Evolutionary conservation across 2,888 invertebrate genomes (phyloP).

Genomic region (Andrena chrysosceles): DNA sequence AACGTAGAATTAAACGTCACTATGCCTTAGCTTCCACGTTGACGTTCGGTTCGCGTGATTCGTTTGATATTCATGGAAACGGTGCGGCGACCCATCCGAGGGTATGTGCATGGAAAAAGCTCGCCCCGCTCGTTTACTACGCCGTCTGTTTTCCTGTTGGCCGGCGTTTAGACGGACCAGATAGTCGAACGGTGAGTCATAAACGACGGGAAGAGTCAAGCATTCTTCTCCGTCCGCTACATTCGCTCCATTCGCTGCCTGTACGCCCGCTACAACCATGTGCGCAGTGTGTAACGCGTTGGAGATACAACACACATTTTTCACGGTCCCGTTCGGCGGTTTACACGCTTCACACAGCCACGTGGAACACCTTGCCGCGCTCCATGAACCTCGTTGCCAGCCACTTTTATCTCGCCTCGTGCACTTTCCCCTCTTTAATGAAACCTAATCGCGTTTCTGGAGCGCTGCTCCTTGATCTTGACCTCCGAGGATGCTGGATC

Average conservation of each 20-base stretch:
- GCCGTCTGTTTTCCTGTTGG: conserved; percentile 33
- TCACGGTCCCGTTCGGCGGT: conserved; percentile 1
- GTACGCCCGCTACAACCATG: background rate
- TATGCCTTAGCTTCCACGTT: too few relatives aligned
- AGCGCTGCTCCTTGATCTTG: background rate
- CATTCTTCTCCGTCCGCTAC: conserved; percentile 47
- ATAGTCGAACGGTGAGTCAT: conserved; percentile 63
- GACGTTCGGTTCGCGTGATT: too few relatives aligned
- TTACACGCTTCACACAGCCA: background rate
- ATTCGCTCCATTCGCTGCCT: background rate
- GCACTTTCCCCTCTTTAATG: background rate
- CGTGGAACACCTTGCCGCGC: background rate
- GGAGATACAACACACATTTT: conserved; percentile 13
- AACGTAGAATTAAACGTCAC: too few relatives aligned
- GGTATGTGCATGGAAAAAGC: conserved; percentile 23
- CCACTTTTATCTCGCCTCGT: background rate
- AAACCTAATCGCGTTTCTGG: background rate
- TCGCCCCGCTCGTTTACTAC: conserved; percentile 19
- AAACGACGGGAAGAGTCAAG: conserved; percentile 53
- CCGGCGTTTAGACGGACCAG: conserved; percentile 38
- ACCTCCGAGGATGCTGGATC: background rate
- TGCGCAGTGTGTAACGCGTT: conserved; percentile 7
- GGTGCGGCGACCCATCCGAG: background rate
- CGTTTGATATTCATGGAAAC: too few relatives aligned
- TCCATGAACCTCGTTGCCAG: background rate